Conservation (phyloP, 2,113 vertebrate species). For the Protobothrops mucrosquamatus region DNA sequence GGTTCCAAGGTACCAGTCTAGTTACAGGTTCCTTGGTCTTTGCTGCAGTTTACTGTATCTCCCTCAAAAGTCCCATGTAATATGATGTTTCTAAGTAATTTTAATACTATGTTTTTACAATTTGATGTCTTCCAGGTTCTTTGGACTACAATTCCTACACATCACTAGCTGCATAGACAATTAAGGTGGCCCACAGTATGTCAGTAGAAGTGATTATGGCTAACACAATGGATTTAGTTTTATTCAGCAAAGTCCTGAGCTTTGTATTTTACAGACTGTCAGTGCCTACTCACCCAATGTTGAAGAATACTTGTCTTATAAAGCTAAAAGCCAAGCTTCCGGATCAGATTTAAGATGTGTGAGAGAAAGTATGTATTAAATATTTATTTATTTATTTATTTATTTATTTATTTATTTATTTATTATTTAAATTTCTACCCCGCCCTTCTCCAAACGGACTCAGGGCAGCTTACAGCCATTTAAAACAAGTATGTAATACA, state of each 20-base stretch:
- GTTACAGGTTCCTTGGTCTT: background rate
- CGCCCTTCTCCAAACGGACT: no score
- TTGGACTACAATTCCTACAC: background rate
- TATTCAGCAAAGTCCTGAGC: background rate
- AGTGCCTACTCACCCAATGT: background rate
- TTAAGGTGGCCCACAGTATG: background rate
- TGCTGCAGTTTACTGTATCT: background rate
- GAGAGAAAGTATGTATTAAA: background rate
- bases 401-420: no score
- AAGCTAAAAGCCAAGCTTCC: background rate
- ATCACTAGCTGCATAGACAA: background rate
- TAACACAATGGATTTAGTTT: background rate
- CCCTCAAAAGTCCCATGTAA: background rate
- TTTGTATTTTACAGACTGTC: background rate
- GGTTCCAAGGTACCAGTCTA: background rate
- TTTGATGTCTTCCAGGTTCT: background rate
- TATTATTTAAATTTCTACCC: no score
- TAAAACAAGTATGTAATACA: no score
- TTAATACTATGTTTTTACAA: background rate
- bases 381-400: no score
- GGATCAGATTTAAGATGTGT: background rate
- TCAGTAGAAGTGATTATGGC: background rate
- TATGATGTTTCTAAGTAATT: background rate
- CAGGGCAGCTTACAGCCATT: no score
- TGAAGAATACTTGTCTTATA: background rate